Evolutionary conservation across 2,797 vertebrate genomes (phyloP).

Genomic region (Poliocrania exsul): DNA sequence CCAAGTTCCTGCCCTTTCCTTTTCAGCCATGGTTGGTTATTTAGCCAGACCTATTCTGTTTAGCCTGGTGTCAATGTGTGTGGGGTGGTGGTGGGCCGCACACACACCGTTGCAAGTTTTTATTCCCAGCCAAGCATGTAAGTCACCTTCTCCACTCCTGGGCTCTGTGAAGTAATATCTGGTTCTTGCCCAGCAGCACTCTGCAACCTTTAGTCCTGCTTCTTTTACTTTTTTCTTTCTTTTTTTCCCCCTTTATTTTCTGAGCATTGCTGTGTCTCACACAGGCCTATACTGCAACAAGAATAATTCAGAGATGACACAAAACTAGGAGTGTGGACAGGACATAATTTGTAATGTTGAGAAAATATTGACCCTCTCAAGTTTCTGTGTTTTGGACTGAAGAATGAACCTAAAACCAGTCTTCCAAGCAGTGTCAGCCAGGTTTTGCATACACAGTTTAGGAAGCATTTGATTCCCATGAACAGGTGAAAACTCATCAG

Average conservation of each 20-base stretch:
- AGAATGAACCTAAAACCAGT: background rate
- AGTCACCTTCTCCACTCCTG: background rate
- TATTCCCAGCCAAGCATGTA: background rate
- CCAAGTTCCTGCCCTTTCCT: background rate
- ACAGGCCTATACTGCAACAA: background rate
- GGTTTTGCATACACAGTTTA: background rate
- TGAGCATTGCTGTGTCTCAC: background rate
- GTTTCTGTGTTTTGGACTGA: background rate
- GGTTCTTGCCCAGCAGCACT: background rate
- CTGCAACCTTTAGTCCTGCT: background rate
- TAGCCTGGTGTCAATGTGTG: background rate
- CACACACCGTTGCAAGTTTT: background rate
- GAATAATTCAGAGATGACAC: background rate
- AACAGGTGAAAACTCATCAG: background rate
- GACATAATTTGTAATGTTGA: background rate
- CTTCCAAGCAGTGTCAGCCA: background rate
- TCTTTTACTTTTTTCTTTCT: fast-evolving
- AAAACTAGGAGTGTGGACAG: background rate
- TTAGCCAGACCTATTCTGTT: background rate
- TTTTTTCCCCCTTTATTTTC: fast-evolving
- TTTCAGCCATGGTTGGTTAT: background rate
- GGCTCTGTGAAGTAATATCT: background rate
- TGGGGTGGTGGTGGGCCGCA: background rate
- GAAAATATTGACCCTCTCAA: background rate
- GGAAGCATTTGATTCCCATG: background rate